Base-by-base conservation (phyloP, 2,797 vertebrate species). In the Poecilia wingei region DNA sequence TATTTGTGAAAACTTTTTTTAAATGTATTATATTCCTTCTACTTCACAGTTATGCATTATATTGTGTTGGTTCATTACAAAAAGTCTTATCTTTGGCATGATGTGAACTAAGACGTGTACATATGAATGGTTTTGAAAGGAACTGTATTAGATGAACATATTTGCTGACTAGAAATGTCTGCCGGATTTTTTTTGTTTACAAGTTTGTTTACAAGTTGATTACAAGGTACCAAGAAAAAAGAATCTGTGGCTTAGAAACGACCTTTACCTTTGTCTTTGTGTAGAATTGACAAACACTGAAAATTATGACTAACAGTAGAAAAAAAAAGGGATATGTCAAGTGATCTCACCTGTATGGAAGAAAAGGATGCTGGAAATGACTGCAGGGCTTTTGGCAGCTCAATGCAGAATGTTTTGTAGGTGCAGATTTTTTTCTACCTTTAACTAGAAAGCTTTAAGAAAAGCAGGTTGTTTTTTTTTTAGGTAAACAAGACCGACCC, bases 271-370 rank as follows among this genome's bases (percentile, higher is more conserved):
- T 86, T 89, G 77, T 93, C 78, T 85, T 94, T 96, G 96, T 96
- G 94, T 94, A 96, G 91, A 92, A 87, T 92, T 92, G 95, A 96
- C 94, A 95, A 95, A 94, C 84, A 96, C 95, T 93, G 94, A 83
- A 94, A 97, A 93, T 92, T 97, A 93, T 96, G 96, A 86, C 86
- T 93, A 79, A 94, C 95, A 79, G 86, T 78, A 82, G 93, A 96
- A 28, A 94, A 96, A 95, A 94, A 31, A 72, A 93, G 93, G 91
- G 94, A 95, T 87, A 87, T 94, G 89, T 96, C 95, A 95, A 93
- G 95, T 79, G 90, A 96, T 94, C 96, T 96, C 95, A 95, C 95
- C 83, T 96, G 94, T 84, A 96, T 94, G 84, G 95, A 94, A 89
- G 95, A 94, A 89, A 93, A 95, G 82, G 91, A 88, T 49, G 95